These are phyloP conservation scores for Clepsis dumicolana DNA, from an alignment of 2,888 invertebrate genomes.

Conservation along the genomic window DNA sequence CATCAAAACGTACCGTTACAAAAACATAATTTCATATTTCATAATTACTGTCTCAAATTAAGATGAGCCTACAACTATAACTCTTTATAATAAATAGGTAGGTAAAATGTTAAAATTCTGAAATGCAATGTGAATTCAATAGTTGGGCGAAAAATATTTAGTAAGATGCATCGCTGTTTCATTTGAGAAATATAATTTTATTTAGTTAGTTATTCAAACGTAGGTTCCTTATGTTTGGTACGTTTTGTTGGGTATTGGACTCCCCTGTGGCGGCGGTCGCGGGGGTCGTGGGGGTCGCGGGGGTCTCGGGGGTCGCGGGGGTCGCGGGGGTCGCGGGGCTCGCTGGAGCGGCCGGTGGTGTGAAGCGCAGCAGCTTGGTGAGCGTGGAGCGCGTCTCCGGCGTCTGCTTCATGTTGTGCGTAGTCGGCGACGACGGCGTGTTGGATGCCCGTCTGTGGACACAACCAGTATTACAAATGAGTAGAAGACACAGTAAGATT, in stretches of 20 bases:
- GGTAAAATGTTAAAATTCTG: too few relatives aligned
- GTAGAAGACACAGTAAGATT: background rate
- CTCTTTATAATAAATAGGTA: too few relatives aligned
- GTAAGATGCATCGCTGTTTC: too few relatives aligned
- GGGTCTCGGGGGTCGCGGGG: background rate
- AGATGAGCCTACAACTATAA: too few relatives aligned
- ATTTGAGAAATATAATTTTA: too few relatives aligned
- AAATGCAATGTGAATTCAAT: too few relatives aligned
- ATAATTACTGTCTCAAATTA: too few relatives aligned
- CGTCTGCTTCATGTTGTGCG: constrained; percentile 68
- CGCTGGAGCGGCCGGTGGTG: background rate
- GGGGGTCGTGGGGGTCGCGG: background rate
- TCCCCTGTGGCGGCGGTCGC: background rate
- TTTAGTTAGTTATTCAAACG: too few relatives aligned
- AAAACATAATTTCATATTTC: too few relatives aligned
- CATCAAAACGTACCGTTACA: too few relatives aligned
- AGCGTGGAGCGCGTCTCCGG: constrained; percentile 70
- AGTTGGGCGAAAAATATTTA: too few relatives aligned
- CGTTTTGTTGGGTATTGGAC: background rate
- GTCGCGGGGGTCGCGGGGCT: background rate
- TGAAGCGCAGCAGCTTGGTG: constrained; percentile 60
- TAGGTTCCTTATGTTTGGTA: background rate
- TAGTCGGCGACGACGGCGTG: constrained; percentile 50
- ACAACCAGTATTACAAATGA: background rate
- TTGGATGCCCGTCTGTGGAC: constrained; percentile 49